Evolutionary conservation across 2,888 invertebrate species (phyloP).

Genomic region (Trachelus tabidus): DNA sequence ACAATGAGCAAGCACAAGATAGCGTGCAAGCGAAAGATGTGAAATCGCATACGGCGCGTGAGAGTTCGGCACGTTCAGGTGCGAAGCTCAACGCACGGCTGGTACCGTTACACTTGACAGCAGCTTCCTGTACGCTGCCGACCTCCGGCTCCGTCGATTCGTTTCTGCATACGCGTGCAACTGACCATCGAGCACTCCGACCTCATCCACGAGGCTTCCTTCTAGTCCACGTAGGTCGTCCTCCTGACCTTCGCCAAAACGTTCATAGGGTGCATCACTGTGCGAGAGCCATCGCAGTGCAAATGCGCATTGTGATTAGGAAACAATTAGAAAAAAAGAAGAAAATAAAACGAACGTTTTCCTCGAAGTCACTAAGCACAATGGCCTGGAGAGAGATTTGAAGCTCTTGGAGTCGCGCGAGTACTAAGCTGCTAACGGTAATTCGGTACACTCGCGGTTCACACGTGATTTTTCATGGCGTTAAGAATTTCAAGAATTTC

Average conservation of each 20-base stretch:
- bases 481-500: not conserved
- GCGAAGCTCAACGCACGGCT: conserved; percentile 37
- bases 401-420: not conserved
- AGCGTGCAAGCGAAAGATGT: conserved; percentile 20
- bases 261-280: no score
- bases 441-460: not conserved
- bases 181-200: conserved; percentile 8
- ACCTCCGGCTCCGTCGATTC: not conserved
- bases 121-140: conserved; percentile 52
- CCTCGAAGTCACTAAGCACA: no score
- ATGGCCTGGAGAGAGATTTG: not conserved
- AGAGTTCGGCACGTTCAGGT: conserved; percentile 22
- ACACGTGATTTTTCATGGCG: no score
- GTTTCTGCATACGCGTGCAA: conserved; percentile 46
- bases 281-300: no score
- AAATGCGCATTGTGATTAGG: no score
- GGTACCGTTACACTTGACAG: conserved; percentile 57
- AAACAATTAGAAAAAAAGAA: no score
- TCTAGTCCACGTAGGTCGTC: no score
- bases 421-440: not conserved
- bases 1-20: no score
- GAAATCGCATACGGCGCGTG: conserved; percentile 38
- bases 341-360: no score
- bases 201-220: not conserved
- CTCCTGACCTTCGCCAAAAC: no score